Conservation (phyloP, 2,797 vertebrate species). For the Smutsia temminckii region DNA sequence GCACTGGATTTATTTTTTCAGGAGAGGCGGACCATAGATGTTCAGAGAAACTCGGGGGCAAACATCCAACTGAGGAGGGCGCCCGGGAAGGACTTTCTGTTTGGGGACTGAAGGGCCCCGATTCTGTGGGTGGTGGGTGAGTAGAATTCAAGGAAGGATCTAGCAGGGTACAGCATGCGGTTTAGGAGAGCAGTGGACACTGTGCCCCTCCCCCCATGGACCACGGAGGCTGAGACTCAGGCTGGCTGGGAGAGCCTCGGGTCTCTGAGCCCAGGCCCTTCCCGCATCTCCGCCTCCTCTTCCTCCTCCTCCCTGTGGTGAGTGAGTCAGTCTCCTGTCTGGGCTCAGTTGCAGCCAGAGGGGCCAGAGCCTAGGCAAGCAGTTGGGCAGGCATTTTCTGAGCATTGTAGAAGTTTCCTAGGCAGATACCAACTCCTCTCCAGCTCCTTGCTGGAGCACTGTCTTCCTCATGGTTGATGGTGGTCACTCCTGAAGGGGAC, state of each 20-base stretch:
- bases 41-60: not conserved
- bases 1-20: constrained; percentile 6
- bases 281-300: constrained; percentile 37
- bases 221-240: constrained; percentile 6
- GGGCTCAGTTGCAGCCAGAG: constrained; percentile 76
- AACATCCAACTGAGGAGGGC: not conserved
- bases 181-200: not conserved
- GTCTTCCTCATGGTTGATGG: not conserved
- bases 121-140: not conserved
- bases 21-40: not conserved
- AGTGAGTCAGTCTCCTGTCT: constrained; percentile 82
- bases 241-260: not conserved
- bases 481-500: not conserved
- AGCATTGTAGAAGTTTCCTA: constrained; percentile 68
- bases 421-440: constrained; percentile 68
- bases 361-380: constrained; percentile 77
- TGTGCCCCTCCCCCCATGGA: not conserved
- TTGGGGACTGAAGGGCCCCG: not conserved
- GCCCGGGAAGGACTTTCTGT: constrained; percentile 11
- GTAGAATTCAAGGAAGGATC: not conserved
- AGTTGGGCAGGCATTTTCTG: constrained; percentile 70
- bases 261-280: constrained; percentile 25
- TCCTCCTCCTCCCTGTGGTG: constrained; percentile 76
- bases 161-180: not conserved
- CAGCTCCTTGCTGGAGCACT: not conserved